Evolutionary conservation across 1,140 invertebrate genomes (phyloP).

Genomic region (Drosophila athabasca): DNA sequence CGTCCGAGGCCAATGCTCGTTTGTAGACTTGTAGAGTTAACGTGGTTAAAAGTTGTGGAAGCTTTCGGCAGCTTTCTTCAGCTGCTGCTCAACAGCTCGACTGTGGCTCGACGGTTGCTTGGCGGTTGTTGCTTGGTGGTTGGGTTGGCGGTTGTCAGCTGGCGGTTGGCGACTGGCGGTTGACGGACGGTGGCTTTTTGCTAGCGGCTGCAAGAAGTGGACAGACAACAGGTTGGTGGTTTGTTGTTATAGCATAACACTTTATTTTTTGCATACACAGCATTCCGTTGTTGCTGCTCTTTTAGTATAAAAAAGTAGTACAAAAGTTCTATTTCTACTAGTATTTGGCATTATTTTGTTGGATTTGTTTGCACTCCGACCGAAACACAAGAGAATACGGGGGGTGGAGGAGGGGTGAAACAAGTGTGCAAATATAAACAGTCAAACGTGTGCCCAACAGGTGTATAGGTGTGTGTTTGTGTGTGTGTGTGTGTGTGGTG

Average conservation of each 20-base stretch:
- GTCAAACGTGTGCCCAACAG: slow-evolving; percentile 65
- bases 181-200: neutral
- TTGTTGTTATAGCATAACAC: slow-evolving; percentile 27
- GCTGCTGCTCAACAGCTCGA: slow-evolving; percentile 15
- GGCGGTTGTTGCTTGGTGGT: too few relatives aligned
- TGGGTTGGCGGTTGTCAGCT: too few relatives aligned
- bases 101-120: too few relatives aligned
- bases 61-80: slow-evolving; percentile 68
- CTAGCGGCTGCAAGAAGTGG: slow-evolving; percentile 5
- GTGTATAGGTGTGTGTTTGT: slow-evolving; percentile 43
- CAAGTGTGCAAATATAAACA: slow-evolving; percentile 73
- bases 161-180: too few relatives aligned
- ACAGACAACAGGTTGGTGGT: neutral
- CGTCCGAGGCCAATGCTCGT: slow-evolving; percentile 29
- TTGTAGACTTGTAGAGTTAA: slow-evolving; percentile 52
- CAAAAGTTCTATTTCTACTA: slow-evolving; percentile 71
- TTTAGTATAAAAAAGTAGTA: slow-evolving; percentile 75
- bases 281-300: slow-evolving; percentile 48
- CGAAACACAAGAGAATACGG: neutral
- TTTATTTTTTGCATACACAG: slow-evolving; percentile 66
- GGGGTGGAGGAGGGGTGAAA: slow-evolving; percentile 34
- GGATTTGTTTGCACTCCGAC: slow-evolving; percentile 66
- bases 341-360: slow-evolving; percentile 52
- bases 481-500: slow-evolving; percentile 24
- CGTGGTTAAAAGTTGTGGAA: slow-evolving; percentile 70